These are phyloP conservation scores for Pardalotus punctatus DNA, from an alignment of 2,113 vertebrate species.

Conservation along the genomic window DNA sequence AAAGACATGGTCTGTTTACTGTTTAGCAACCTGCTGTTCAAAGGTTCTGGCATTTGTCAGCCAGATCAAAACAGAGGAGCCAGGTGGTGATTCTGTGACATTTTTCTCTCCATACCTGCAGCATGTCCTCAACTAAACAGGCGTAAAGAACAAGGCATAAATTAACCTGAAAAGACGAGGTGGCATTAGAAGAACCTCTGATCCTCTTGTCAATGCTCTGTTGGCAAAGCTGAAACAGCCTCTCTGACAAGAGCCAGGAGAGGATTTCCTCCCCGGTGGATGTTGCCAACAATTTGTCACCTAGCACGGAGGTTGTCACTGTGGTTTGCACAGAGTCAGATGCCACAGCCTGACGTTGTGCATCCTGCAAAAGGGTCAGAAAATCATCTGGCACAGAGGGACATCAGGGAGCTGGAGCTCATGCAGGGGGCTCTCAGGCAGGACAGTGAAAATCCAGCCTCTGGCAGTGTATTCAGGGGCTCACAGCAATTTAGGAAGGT, in stretches of 20 bases:
- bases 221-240: background rate
- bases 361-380: background rate
- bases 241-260: background rate
- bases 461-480: background rate
- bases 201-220: background rate
- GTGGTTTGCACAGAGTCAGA: background rate
- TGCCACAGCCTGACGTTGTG: background rate
- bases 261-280: background rate
- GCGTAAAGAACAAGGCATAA: conserved; percentile 43
- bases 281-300: background rate
- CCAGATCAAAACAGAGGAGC: background rate
- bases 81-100: background rate
- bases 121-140: conserved; percentile 19
- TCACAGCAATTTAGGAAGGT: background rate
- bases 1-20: conserved; percentile 27
- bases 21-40: conserved; percentile 35
- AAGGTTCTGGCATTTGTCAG: conserved; percentile 26
- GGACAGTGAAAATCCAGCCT: background rate
- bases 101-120: conserved; percentile 9
- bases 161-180: background rate
- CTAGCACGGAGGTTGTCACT: background rate
- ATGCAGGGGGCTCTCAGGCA: background rate
- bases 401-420: background rate
- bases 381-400: background rate
- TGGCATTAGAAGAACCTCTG: background rate